Evolutionary conservation across 2,113 vertebrate species (phyloP).

Genomic region (Salvelinus fontinalis): DNA sequence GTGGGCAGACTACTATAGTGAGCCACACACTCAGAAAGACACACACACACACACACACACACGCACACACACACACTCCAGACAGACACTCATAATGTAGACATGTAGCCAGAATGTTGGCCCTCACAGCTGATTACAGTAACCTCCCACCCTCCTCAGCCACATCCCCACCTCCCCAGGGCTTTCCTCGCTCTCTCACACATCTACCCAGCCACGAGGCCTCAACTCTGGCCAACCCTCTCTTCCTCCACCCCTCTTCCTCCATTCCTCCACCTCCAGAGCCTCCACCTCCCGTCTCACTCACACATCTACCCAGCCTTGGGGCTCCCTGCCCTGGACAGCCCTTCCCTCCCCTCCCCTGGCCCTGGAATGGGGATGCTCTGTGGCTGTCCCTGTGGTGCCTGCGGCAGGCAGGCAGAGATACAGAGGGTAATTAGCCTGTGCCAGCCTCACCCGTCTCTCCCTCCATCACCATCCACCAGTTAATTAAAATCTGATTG

Average conservation of each 20-base stretch:
- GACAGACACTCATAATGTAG: background rate
- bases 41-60: background rate
- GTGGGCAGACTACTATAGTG: no score
- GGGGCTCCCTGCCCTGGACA: constrained; percentile 61
- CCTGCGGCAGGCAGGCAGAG: constrained; percentile 44
- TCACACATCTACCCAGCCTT: constrained; percentile 49
- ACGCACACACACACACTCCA: background rate
- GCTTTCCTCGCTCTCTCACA: background rate
- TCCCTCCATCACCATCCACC: constrained; percentile 45
- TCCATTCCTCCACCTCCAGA: constrained; percentile 22
- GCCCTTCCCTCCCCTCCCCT: constrained; percentile 48
- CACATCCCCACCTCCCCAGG: constrained; percentile 9
- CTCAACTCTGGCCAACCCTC: background rate
- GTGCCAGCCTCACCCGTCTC: constrained; percentile 75
- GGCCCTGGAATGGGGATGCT: constrained; percentile 57
- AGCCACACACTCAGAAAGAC: background rate
- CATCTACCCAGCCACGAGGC: constrained; percentile 5
- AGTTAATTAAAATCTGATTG: constrained; percentile 83
- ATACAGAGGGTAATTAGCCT: constrained; percentile 79
- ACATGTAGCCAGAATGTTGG: background rate
- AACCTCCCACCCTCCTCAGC: background rate
- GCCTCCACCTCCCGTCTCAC: constrained; percentile 21
- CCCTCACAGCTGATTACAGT: background rate
- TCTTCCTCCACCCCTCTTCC: background rate
- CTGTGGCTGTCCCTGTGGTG: constrained; percentile 56